phyloP scores from a whole-genome alignment of 2,797 vertebrate species.

The Manis pentadactyla region DNA sequence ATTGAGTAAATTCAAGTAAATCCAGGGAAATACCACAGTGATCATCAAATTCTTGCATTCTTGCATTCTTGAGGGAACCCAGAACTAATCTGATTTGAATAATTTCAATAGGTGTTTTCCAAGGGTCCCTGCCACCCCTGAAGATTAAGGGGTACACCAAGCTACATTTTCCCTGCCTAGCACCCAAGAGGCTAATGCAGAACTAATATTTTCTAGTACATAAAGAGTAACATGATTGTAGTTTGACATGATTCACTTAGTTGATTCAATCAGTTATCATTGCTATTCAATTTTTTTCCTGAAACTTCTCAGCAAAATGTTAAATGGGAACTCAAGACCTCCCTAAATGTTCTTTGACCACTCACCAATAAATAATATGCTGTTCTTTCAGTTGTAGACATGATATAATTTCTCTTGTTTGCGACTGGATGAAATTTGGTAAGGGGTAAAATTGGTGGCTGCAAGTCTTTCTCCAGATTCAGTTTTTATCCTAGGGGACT shows the following conservation, averaged over 20 bases:
- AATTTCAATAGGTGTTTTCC: neutral
- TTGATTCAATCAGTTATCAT: neutral
- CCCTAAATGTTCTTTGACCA: neutral
- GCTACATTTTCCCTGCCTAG: neutral
- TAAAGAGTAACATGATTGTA: neutral
- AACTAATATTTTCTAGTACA: neutral
- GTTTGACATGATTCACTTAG: neutral
- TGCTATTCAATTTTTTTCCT: neutral
- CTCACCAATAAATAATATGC: neutral
- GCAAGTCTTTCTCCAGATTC: neutral
- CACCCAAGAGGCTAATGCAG: neutral
- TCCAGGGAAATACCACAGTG: neutral
- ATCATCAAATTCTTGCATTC: neutral
- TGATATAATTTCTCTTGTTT: slow-evolving; percentile 21
- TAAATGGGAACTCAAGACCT: slow-evolving; percentile 22
- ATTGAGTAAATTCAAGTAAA: neutral
- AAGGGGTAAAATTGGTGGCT: neutral
- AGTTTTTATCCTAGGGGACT: neutral
- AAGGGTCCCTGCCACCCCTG: neutral
- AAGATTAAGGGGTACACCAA: neutral
- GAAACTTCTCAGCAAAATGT: neutral
- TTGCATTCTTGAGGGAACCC: neutral
- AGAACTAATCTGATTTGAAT: neutral
- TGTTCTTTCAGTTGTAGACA: neutral
- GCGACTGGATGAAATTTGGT: neutral